Evolutionary conservation across 2,113 vertebrate species (phyloP).

Genomic region (Drymodes brunneopygia): DNA sequence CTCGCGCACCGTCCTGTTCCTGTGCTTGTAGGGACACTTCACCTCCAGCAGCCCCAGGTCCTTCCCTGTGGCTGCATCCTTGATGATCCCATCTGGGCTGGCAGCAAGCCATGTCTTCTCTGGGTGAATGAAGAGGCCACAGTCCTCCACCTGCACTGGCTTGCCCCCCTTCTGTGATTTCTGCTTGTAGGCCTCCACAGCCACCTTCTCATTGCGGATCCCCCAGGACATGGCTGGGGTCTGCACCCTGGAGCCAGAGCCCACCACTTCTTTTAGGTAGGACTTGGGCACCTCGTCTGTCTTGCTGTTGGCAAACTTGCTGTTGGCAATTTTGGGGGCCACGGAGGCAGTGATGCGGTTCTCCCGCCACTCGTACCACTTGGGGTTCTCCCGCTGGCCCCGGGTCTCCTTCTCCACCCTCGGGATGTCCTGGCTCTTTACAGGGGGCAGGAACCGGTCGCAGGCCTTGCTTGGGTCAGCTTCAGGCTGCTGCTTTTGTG

Average conservation of each 20-base stretch:
- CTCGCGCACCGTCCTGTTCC: constrained; percentile 58
- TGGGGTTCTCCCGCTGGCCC: constrained; percentile 73
- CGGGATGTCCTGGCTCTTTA: neutral
- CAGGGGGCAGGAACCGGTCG: fast-evolving
- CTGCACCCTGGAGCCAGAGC: neutral
- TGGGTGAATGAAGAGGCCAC: constrained; percentile 77
- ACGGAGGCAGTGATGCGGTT: constrained; percentile 82
- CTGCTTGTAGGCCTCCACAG: constrained; percentile 61
- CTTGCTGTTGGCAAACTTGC: constrained; percentile 67
- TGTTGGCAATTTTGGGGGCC: constrained; percentile 72
- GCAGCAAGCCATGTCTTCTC: constrained; percentile 77
- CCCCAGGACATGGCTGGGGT: constrained; percentile 84
- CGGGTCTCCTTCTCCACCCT: constrained; percentile 75
- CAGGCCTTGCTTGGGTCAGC: neutral
- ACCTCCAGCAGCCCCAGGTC: constrained; percentile 76
- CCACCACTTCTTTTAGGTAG: constrained; percentile 69
- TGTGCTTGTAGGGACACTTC: constrained; percentile 85
- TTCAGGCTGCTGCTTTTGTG: neutral
- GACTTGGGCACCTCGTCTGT: constrained; percentile 69
- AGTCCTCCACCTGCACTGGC: constrained; percentile 65
- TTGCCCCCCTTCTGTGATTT: constrained; percentile 50
- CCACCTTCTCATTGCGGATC: constrained; percentile 65
- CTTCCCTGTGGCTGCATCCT: constrained; percentile 52
- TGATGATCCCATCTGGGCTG: constrained; percentile 80
- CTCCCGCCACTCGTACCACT: constrained; percentile 75